A percentile compares a stretch with the other conserved stretches of the same genome.
Conservation (phyloP, 2,113 vertebrate genomes). For the Lamprotornis superbus region DNA sequence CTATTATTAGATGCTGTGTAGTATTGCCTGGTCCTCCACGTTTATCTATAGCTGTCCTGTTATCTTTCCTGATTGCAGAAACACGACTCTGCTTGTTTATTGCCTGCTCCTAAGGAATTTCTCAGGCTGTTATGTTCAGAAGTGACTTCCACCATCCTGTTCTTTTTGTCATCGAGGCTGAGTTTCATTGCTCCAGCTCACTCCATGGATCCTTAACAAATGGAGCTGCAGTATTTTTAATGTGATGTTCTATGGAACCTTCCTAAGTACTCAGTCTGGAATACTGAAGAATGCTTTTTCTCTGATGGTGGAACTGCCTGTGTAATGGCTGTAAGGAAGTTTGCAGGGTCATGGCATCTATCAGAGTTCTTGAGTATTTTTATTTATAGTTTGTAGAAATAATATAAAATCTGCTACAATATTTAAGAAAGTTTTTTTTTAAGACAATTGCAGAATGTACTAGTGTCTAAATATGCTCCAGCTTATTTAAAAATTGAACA, state of each 20-base stretch:
- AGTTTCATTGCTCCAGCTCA: background rate
- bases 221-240: background rate
- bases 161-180: background rate
- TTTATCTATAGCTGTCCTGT: background rate
- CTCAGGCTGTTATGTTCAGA: background rate
- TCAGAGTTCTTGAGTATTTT: background rate
- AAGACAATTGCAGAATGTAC: background rate
- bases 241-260: background rate
- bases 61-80: slow-evolving; percentile 21
- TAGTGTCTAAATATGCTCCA: background rate
- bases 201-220: slow-evolving; percentile 2
- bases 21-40: background rate
- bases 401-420: background rate
- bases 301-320: background rate
- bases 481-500: background rate
- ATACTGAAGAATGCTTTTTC: background rate
- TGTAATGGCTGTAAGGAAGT: background rate
- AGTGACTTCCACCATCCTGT: background rate
- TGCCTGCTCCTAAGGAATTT: background rate
- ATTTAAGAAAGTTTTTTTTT: background rate
- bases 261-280: background rate
- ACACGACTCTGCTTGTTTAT: background rate
- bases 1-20: background rate
- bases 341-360: background rate
- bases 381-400: background rate